phyloP scores from a whole-genome alignment of 2,888 invertebrate genomes.

The Clostera curtula region DNA sequence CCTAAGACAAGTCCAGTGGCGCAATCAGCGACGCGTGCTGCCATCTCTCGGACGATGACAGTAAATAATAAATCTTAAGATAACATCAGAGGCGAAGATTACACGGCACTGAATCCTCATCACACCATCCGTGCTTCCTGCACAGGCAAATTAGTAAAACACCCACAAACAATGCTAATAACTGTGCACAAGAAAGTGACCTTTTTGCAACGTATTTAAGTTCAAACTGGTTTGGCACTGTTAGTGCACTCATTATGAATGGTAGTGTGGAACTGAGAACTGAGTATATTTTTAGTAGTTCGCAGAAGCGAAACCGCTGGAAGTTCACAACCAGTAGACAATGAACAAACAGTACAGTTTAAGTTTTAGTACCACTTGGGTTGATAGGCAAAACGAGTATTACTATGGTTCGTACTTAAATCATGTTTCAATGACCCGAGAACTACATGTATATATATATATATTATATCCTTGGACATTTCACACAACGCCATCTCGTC shows the following conservation, averaged over 20 bases:
- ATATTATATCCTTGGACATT: no score
- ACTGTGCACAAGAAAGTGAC: constrained; percentile 23
- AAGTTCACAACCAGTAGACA: constrained; percentile 55
- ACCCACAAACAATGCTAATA: constrained; percentile 41
- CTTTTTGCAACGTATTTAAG: constrained; percentile 28
- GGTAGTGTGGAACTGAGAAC: constrained; percentile 40
- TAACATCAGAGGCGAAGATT: constrained; percentile 72
- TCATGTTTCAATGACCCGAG: constrained; percentile 16
- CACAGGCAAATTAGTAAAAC: constrained; percentile 67
- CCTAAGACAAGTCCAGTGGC: constrained; percentile 50
- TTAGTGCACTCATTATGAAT: constrained; percentile 13
- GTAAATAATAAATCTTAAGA: constrained; percentile 70
- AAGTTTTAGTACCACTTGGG: constrained; percentile 45
- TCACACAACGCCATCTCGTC: no score
- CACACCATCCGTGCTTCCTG: constrained; percentile 72
- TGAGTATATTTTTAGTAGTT: constrained; percentile 66
- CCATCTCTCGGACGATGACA: constrained; percentile 70
- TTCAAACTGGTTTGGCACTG: constrained; percentile 21
- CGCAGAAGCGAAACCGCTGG: constrained; percentile 52
- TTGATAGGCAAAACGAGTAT: constrained; percentile 30
- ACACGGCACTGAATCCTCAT: constrained; percentile 65
- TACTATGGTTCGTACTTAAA: constrained; percentile 19
- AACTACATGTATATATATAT: constrained; percentile 26
- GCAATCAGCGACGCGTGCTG: constrained; percentile 61
- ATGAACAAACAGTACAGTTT: constrained; percentile 51